Conservation (phyloP, 1,140 invertebrate species). For the Notospermus geniculatus region DNA sequence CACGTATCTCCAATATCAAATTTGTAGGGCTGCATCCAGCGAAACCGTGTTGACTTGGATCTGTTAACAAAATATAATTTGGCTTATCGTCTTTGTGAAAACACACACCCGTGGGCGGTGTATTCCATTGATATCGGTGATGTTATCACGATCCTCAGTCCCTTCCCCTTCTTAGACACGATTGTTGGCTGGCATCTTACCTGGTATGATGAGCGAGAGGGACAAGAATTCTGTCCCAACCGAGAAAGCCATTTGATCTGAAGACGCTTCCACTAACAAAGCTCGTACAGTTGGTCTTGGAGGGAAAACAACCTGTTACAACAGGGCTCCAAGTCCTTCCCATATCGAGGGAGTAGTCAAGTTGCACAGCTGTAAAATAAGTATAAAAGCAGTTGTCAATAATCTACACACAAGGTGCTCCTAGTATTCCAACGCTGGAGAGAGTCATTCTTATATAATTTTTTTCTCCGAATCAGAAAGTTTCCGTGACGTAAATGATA, state of each 20-base stretch:
- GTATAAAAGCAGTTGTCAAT: too few species aligned
- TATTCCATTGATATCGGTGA: too few species aligned
- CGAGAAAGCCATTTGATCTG: slow-evolving; percentile 37
- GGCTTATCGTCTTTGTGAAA: too few species aligned
- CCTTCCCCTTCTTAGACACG: too few species aligned
- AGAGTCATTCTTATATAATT: too few species aligned
- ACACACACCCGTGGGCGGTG: too few species aligned
- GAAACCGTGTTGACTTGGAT: slow-evolving; percentile 54
- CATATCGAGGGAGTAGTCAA: slow-evolving; percentile 47
- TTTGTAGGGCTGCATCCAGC: slow-evolving; percentile 55
- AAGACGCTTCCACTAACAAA: slow-evolving; percentile 33
- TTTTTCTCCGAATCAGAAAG: too few species aligned
- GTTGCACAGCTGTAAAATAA: slow-evolving; percentile 34
- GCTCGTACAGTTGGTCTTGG: slow-evolving; percentile 38
- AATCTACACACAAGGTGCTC: background rate
- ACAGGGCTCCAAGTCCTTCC: slow-evolving; percentile 48
- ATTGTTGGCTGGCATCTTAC: too few species aligned
- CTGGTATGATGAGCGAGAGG: slow-evolving; percentile 43
- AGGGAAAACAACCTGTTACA: slow-evolving; percentile 36
- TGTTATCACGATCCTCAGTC: too few species aligned
- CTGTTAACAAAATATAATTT: slow-evolving; percentile 24
- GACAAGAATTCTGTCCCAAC: slow-evolving; percentile 46
- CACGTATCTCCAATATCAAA: slow-evolving; percentile 48
- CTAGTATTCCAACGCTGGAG: too few species aligned
- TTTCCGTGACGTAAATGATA: too few species aligned